Evolutionary conservation across 2,113 vertebrate species (phyloP), one percentile per base, ranked within the genome.

Genomic region (Lamprotornis superbus): DNA sequence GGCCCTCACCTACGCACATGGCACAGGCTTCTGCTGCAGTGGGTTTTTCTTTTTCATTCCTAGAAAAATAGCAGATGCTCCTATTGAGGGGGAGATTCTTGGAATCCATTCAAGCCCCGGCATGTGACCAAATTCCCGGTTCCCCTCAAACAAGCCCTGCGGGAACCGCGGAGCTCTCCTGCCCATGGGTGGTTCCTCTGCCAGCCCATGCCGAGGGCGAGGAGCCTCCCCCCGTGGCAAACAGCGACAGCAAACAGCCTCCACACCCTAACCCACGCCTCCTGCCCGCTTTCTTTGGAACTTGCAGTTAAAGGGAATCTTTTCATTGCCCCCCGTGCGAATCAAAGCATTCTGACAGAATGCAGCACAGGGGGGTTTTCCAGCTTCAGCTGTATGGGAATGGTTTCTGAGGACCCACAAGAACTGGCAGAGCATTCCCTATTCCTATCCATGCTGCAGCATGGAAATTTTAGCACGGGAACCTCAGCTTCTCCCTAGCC

Each of bases 1-100:
- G 12, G 49, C 93, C 93, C 83, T 87, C 96, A 94, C 96, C 96
- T 53, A 91, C 92, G 6, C 94, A 21, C 19, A 0, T 3, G 0
- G 17, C 21, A 2, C 73, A 10, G 71, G 22, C 90, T 79, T 9
- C 68, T 23, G 17, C 8, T 11, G 13, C 24, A 73, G 14, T 24
- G 77, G 14, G 9, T 6, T 70, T 78, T 46, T 31, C 49, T 64
- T 24, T 42, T 12, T 42, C 74, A 90, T 71, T 71, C 73, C 78
- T 42, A 77, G 91, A 52, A 95, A 96, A 96, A 96, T 70, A 96
- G 91, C 96, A 95, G 96, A 91, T 94, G 96, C 76, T 25, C 9
- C 14, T 16, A 30, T 9, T 37, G 89, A 93, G 92, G 96, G 83
- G 87, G 88, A 73, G 94, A 55, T 87, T 83, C 95, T 87, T 49